These are phyloP conservation scores for Polylopha cassiicola DNA, from an alignment of 2,888 invertebrate species.

Conservation along the genomic window DNA sequence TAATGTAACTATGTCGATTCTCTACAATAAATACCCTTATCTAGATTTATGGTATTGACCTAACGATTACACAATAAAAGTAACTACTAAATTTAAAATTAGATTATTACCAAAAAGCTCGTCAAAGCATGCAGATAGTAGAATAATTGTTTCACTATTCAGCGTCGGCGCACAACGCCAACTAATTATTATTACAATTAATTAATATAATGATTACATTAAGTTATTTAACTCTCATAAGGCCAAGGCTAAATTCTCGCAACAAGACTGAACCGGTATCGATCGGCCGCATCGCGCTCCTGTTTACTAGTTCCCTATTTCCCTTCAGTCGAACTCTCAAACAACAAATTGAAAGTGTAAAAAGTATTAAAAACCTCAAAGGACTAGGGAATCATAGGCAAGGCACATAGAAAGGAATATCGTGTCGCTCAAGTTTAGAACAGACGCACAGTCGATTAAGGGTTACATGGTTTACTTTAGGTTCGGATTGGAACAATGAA, in stretches of 20 bases:
- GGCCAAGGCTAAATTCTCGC: conserved; percentile 78
- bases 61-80: conserved; percentile 74
- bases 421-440: conserved; percentile 43
- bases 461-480: no score
- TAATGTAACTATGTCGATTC: conserved; percentile 71
- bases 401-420: conserved; percentile 67
- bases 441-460: no score
- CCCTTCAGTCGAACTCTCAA: conserved; percentile 16
- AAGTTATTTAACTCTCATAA: conserved; percentile 75
- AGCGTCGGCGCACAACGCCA: conserved; percentile 61
- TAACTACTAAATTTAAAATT: conserved; percentile 74
- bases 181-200: conserved; percentile 55
- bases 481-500: no score
- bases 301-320: conserved; percentile 10
- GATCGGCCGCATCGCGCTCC: conserved; percentile 59
- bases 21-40: conserved; percentile 77
- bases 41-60: conserved; percentile 67
- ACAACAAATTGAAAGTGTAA: conserved; percentile 24
- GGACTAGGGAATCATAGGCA: conserved; percentile 34
- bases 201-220: conserved; percentile 70
- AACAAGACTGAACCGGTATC: conserved; percentile 69
- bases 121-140: conserved; percentile 77
- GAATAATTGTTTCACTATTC: conserved; percentile 71
- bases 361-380: conserved; percentile 19
- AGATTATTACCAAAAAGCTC: conserved; percentile 78